Evolutionary conservation across 1,140 invertebrate species (phyloP).

Genomic region (Drosophila parvula): DNA sequence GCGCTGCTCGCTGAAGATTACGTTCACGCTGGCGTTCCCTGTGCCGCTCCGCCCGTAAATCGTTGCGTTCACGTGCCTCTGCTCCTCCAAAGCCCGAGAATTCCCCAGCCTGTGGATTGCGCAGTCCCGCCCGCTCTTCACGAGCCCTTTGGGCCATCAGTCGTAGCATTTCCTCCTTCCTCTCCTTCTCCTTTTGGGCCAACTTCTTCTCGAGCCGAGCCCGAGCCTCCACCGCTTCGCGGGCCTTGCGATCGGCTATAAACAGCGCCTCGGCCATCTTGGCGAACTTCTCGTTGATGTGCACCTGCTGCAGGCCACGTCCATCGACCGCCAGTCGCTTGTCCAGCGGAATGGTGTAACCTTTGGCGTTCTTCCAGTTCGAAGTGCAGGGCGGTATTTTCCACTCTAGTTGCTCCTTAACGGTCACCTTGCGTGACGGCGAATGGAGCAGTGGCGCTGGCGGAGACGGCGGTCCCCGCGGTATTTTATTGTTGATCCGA

Average conservation of each 20-base stretch:
- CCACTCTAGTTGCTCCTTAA: slow-evolving; percentile 99
- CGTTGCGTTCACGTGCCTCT: slow-evolving; percentile 94
- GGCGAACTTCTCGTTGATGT: slow-evolving; percentile 99
- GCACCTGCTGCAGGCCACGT: slow-evolving; percentile 97
- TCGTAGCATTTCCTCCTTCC: slow-evolving; percentile 97
- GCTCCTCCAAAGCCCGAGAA: slow-evolving; percentile 87
- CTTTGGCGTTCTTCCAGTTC: slow-evolving; percentile 99
- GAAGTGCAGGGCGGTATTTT: slow-evolving; percentile 99
- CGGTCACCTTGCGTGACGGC: slow-evolving; percentile 98
- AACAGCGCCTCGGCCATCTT: slow-evolving; percentile 98
- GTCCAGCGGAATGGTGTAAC: slow-evolving; percentile 98
- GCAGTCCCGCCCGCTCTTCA: slow-evolving; percentile 94
- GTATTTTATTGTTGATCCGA: slow-evolving; percentile 98
- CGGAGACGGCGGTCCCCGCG: slow-evolving; percentile 98
- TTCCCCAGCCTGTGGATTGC: slow-evolving; percentile 72
- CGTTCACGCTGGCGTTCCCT: slow-evolving; percentile 96
- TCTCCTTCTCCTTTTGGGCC: slow-evolving; percentile 99
- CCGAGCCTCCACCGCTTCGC: slow-evolving; percentile 98
- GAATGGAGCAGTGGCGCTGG: slow-evolving; percentile 96
- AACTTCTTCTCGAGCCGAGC: slow-evolving; percentile 98
- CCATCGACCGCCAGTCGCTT: slow-evolving; percentile 98
- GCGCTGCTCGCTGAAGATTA: slow-evolving; percentile 96
- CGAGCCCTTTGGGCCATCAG: slow-evolving; percentile 97
- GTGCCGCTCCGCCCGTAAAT: slow-evolving; percentile 95
- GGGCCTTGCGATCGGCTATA: slow-evolving; percentile 98